A percentile compares a stretch with the other conserved stretches of the same genome.
phyloP scores from a whole-genome alignment of 2,888 invertebrate species.

The Xestia rhomboidea region DNA sequence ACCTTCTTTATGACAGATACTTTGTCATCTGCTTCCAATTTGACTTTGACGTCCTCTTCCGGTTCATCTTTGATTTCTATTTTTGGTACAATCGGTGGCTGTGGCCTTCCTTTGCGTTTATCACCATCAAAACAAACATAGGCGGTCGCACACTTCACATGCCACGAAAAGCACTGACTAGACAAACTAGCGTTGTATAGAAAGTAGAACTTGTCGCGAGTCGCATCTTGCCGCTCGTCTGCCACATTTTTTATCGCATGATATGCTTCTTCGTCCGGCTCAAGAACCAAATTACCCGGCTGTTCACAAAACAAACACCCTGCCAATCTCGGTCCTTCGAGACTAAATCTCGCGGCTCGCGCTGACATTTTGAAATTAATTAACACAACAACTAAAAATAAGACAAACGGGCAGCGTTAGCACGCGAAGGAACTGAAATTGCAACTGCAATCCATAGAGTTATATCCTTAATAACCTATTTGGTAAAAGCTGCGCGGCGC shows the following conservation, averaged over 20 bases:
- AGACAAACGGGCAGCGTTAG: slow-evolving; percentile 6
- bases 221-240: slow-evolving; percentile 42
- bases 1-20: background rate
- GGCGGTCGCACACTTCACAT: slow-evolving; percentile 29
- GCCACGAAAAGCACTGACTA: slow-evolving; percentile 57
- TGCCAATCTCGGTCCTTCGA: slow-evolving; percentile 4
- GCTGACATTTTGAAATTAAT: slow-evolving; percentile 4
- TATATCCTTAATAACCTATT: slow-evolving; percentile 11
- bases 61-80: slow-evolving; percentile 2
- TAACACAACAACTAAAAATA: slow-evolving; percentile 1
- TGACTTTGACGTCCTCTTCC: background rate
- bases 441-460: slow-evolving; percentile 45
- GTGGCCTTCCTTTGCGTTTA: background rate
- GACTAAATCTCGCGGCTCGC: background rate
- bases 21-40: slow-evolving; percentile 24
- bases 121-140: slow-evolving; percentile 20
- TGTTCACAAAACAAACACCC: slow-evolving; percentile 54
- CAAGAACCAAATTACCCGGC: slow-evolving; percentile 22
- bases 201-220: slow-evolving; percentile 39
- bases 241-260: slow-evolving; percentile 30
- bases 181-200: slow-evolving; percentile 32
- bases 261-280: slow-evolving; percentile 35
- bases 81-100: background rate
- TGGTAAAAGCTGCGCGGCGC: slow-evolving; percentile 51
- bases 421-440: slow-evolving; percentile 6